A percentile compares a stretch with the other conserved stretches of the same genome.
Evolutionary conservation across 1,140 invertebrate species (phyloP).

Genomic region (Liolophura sinensis): DNA sequence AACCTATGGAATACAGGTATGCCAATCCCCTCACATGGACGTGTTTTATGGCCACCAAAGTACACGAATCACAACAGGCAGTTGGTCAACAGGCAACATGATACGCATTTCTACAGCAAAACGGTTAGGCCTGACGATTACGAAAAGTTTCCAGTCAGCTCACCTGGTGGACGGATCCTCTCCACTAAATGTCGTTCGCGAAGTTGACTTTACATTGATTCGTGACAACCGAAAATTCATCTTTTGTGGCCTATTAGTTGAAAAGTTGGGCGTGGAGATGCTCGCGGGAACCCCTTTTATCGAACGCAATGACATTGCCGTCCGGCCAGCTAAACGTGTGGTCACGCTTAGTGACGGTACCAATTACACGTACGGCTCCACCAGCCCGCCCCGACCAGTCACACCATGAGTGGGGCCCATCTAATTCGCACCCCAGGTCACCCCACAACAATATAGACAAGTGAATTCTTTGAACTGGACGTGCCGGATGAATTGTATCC

Average conservation of each 20-base stretch:
- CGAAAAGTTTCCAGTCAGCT: constrained; percentile 15
- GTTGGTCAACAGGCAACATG: constrained; percentile 14
- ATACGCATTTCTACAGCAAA: constrained; percentile 11
- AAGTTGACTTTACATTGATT: constrained; percentile 7
- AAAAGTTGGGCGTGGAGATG: too few species aligned
- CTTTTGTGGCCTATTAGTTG: constrained; percentile 22
- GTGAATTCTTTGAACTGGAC: constrained; percentile 20
- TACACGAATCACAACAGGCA: too few species aligned
- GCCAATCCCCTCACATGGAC: too few species aligned
- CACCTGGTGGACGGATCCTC: constrained; percentile 19
- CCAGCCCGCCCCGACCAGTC: constrained; percentile 6
- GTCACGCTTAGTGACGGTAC: too few species aligned
- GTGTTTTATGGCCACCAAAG: too few species aligned
- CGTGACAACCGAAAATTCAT: constrained; percentile 6
- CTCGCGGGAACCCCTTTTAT: too few species aligned
- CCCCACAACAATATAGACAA: constrained; percentile 17
- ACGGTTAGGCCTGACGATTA: constrained; percentile 8
- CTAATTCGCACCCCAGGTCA: too few species aligned
- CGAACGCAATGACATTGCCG: too few species aligned
- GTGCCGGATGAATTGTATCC: constrained; percentile 10
- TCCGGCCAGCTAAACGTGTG: too few species aligned
- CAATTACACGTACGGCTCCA: constrained; percentile 21
- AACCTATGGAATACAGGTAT: too few species aligned
- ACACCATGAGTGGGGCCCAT: too few species aligned
- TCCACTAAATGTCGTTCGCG: constrained; percentile 16